Conservation (phyloP, 2,888 invertebrate species). For the Campoplex capitator region DNA sequence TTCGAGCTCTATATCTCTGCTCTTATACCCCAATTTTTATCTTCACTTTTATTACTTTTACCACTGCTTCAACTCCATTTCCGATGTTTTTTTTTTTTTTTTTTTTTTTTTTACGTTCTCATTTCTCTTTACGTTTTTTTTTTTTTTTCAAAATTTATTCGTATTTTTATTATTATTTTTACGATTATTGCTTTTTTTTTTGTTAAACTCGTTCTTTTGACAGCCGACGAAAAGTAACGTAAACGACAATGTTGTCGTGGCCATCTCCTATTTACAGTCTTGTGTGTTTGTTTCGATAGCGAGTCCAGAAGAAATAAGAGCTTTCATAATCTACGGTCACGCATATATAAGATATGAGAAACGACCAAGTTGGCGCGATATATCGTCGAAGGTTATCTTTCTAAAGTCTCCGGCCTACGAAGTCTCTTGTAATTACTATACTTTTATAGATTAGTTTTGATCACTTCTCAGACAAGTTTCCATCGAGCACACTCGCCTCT, state of each 20-base stretch:
- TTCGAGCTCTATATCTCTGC: background rate
- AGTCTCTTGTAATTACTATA: conserved; percentile 44
- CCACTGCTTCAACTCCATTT: background rate
- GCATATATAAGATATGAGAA: conserved; percentile 65
- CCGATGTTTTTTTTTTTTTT: background rate
- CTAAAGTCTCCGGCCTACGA: conserved; percentile 50
- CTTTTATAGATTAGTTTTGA: conserved; percentile 35
- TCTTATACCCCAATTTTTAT: background rate
- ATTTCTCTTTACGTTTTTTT: background rate
- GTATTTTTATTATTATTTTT: background rate
- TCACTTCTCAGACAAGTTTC: conserved; percentile 29
- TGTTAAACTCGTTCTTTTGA: background rate
- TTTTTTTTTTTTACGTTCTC: background rate
- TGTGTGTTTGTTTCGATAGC: conserved; percentile 43
- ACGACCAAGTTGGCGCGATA: conserved; percentile 70
- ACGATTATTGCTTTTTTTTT: background rate
- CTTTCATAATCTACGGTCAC: conserved; percentile 65
- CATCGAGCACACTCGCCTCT: background rate
- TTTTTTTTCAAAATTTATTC: background rate
- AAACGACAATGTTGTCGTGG: conserved; percentile 22
- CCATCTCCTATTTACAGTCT: conserved; percentile 1
- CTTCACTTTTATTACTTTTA: background rate
- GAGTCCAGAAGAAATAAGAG: conserved; percentile 33
- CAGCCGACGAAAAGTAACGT: background rate
- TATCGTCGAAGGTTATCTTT: conserved; percentile 76